These are phyloP conservation scores for Macrocentrus cingulum DNA, from an alignment of 1,140 invertebrate genomes.

Conservation along the genomic window DNA sequence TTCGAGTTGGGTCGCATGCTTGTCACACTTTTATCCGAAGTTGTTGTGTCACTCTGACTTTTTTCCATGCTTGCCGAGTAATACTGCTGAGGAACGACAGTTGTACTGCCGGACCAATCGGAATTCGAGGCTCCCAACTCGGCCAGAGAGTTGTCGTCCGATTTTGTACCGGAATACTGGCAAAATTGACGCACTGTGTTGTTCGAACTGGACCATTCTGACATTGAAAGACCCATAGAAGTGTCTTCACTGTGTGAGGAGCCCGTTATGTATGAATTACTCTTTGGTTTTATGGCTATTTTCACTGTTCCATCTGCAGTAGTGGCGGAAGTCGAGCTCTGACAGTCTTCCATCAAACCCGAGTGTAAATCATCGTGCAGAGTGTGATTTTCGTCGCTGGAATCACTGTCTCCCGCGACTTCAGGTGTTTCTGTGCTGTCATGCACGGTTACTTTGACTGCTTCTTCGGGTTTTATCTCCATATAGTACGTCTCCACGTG, in stretches of 20 bases:
- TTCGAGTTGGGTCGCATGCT: constrained; percentile 52
- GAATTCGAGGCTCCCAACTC: constrained; percentile 63
- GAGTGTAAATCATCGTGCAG: constrained; percentile 55
- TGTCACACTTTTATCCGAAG: constrained; percentile 51
- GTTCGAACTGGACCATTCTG: constrained; percentile 81
- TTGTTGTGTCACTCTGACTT: constrained; percentile 54
- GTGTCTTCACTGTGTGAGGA: constrained; percentile 80
- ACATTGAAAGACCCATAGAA: constrained; percentile 78
- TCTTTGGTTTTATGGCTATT: constrained; percentile 72
- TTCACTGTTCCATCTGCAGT: constrained; percentile 78
- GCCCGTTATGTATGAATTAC: constrained; percentile 69
- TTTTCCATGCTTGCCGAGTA: constrained; percentile 43
- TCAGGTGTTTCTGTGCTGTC: constrained; percentile 56
- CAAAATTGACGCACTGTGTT: constrained; percentile 76
- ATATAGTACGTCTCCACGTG: constrained; percentile 84
- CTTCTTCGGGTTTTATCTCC: constrained; percentile 72
- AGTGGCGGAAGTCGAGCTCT: constrained; percentile 56
- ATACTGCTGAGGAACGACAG: constrained; percentile 53
- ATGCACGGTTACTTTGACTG: constrained; percentile 69
- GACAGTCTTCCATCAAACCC: constrained; percentile 49
- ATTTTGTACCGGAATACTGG: constrained; percentile 64
- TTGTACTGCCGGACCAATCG: constrained; percentile 63
- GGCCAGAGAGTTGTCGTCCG: constrained; percentile 62
- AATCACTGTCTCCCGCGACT: constrained; percentile 52
- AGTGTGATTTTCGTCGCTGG: constrained; percentile 61